Base-by-base conservation (phyloP, 2,113 vertebrate species). In the Sula dactylatra region DNA sequence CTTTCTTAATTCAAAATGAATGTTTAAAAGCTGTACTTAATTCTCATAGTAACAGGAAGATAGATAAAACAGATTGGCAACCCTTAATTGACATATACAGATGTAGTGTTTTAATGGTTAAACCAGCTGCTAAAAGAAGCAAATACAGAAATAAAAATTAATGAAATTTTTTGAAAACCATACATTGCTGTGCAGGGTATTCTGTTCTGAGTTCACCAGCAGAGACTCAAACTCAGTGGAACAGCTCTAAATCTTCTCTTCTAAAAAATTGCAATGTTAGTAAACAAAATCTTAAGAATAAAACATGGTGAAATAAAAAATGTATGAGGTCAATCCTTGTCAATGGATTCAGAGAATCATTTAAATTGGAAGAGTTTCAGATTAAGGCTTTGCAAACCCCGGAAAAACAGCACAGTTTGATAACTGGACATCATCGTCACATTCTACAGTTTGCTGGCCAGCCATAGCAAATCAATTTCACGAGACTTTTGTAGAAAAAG, bases 141-240 rank as follows among this genome's bases (percentile, higher is more conserved):
- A 86, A 79, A 76, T 50, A 25, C 7, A 54, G 9, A 82, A 87
- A 61, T 34, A 69, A 74, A 93, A 49, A 45, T 24, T 15, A 65
- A 21, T 27, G 1, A 6, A 1, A 1, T 38, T 81, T 55, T 55
- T 66, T 50, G 1, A 3, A 64, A 45, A 27, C 5, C 13, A 16
- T 55, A 21, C 12, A 64, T 44, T 73, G 15, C 8, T 78, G 15
- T 58, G 18, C 40, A 84, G 38, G 3, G 13, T 67, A 45, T 77
- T 73, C 20, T 55, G 21, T n/a, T 70, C 13, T 14, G 49, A 65
- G 36, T 70, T 88, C 20, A 56, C 29, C 12, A 67, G 13, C 16
- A 72, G 31, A 79, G 45, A 66, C 3, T 52, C 40, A 58, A 36
- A 58, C 22, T 67, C 31, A 17, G 16, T 29, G 10, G 16, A 88